A percentile compares a stretch with the other conserved stretches of the same genome.
Conservation (phyloP, 2,888 invertebrate species). For the Julus scanicus region DNA sequence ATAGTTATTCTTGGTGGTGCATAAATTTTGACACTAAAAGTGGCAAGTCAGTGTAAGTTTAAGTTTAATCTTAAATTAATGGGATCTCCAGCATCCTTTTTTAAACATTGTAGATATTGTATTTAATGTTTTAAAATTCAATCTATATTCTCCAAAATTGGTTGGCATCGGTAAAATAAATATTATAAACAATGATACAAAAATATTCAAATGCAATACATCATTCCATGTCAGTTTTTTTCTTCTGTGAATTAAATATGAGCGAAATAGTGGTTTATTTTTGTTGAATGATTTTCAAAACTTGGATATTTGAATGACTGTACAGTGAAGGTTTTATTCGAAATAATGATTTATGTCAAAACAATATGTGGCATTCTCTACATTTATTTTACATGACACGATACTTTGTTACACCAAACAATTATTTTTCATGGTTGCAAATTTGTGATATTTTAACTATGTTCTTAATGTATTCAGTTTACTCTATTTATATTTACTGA, state of each 20-base stretch:
- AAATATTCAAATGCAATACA: not conserved
- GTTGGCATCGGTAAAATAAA: not conserved
- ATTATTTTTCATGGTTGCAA: not conserved
- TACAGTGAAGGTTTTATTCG: not conserved
- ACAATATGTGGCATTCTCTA: not conserved
- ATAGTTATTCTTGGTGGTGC: not conserved
- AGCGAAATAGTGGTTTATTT: too few relatives aligned
- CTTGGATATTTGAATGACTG: not conserved
- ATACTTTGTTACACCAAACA: not conserved
- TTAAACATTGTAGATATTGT: slow-evolving; percentile 1
- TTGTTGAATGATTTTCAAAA: too few relatives aligned
- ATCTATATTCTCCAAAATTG: not conserved
- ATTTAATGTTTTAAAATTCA: not conserved
- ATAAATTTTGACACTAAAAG: not conserved
- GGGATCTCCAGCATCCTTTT: not conserved
- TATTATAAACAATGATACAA: not conserved
- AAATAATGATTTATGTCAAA: not conserved
- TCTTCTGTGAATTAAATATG: not conserved
- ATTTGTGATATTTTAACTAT: too few relatives aligned
- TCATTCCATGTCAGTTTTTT: not conserved
- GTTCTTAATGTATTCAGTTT: too few relatives aligned
- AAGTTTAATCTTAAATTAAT: not conserved
- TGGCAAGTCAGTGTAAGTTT: not conserved
- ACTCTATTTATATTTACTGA: too few relatives aligned
- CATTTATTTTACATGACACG: not conserved